Evolutionary conservation across 2,888 invertebrate genomes (phyloP).

Genomic region (Scaptodrosophila latifasciaeformis): DNA sequence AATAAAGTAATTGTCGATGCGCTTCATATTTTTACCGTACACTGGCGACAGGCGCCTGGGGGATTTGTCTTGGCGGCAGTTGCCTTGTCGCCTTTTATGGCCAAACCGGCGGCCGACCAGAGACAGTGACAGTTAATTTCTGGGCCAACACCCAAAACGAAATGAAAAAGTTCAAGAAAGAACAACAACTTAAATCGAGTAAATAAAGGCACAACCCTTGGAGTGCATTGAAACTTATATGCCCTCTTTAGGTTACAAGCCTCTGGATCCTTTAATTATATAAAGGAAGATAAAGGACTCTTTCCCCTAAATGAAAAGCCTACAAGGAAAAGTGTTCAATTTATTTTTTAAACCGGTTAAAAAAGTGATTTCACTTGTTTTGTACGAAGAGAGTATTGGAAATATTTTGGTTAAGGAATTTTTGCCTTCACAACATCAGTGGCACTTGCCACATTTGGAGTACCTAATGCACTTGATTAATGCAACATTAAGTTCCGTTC

Average conservation of each 20-base stretch:
- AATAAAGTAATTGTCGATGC: constrained; percentile 66
- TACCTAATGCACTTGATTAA: constrained; percentile 18
- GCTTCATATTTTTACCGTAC: constrained; percentile 21
- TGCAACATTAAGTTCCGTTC: constrained; percentile 11
- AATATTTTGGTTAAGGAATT: neutral
- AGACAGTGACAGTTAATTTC: constrained; percentile 37
- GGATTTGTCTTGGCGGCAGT: constrained; percentile 14
- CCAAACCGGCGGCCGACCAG: neutral
- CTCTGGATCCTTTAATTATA: too few species aligned
- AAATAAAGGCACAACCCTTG: too few species aligned
- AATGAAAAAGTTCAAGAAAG: too few species aligned
- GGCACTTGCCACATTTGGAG: constrained; percentile 8
- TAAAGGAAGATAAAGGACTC: too few species aligned
- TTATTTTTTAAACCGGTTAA: too few species aligned
- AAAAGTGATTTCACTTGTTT: too few species aligned
- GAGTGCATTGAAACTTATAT: too few species aligned
- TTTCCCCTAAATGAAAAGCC: too few species aligned
- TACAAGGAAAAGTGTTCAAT: too few species aligned
- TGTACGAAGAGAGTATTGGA: constrained; percentile 12
- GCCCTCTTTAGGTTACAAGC: too few species aligned
- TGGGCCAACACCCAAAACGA: constrained; percentile 60
- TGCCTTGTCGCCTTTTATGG: constrained; percentile 26
- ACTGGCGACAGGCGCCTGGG: constrained; percentile 1
- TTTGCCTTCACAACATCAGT: constrained; percentile 22
- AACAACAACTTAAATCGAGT: too few species aligned